These are phyloP conservation scores for Illadopsis cleaveri DNA, from an alignment of 2,113 vertebrate species.

Conservation along the genomic window DNA sequence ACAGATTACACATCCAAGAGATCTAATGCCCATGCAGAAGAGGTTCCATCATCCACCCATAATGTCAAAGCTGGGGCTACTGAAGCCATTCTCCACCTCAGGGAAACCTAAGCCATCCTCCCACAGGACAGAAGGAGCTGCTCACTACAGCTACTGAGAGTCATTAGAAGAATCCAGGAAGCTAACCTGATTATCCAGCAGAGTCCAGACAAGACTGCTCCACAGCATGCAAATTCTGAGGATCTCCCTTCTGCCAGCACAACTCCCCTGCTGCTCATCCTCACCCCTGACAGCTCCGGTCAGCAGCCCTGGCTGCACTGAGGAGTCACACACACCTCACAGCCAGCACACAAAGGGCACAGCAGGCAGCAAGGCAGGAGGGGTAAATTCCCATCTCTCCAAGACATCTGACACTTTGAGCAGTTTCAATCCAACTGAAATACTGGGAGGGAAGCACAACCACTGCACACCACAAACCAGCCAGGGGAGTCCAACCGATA, in stretches of 20 bases:
- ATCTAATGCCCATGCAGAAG: background rate
- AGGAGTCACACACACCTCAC: background rate
- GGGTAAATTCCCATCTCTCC: background rate
- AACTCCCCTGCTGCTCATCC: background rate
- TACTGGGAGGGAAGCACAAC: background rate
- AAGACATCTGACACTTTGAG: background rate
- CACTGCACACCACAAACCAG: background rate
- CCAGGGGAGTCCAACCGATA: background rate
- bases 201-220: background rate
- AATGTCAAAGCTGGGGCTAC: background rate
- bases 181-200: background rate
- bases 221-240: background rate
- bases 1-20: background rate
- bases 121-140: background rate
- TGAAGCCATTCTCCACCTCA: background rate
- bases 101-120: background rate
- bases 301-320: background rate
- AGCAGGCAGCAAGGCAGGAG: background rate
- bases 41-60: background rate
- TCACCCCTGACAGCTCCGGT: background rate
- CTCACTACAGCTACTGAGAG: background rate
- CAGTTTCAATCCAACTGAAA: background rate
- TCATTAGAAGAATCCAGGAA: background rate
- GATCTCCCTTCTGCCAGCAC: background rate
- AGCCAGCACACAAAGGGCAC: background rate